Percentiles rank a stretch among this genome's conserved stretches.
Conservation (phyloP, 2,888 invertebrate genomes). For the Phyllotreta cruciferae region DNA sequence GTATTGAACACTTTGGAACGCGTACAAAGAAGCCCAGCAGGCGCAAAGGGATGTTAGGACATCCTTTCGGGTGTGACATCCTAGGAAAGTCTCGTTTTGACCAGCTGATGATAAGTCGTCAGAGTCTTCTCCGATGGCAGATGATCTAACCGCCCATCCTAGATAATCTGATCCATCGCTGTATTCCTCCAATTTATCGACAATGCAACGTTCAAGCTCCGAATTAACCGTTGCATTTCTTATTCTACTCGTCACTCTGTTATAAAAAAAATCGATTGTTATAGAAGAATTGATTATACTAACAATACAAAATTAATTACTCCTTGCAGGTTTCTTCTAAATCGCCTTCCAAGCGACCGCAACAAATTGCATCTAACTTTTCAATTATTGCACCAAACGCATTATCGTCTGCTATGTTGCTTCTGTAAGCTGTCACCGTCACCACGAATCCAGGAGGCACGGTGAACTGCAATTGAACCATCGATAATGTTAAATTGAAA, state of each 20-base stretch:
- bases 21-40: slow-evolving; percentile 86
- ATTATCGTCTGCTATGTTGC: slow-evolving; percentile 64
- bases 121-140: slow-evolving; percentile 80
- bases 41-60: slow-evolving; percentile 67
- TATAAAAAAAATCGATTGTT: too few relatives aligned
- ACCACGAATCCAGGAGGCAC: slow-evolving; percentile 78
- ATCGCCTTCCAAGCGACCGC: slow-evolving; percentile 60
- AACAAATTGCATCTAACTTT: slow-evolving; percentile 64
- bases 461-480: slow-evolving; percentile 57
- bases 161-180: slow-evolving; percentile 46
- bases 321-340: slow-evolving; percentile 64
- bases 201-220: slow-evolving; percentile 56
- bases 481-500: background rate
- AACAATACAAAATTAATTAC: too few relatives aligned
- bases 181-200: slow-evolving; percentile 37
- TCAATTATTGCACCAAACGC: slow-evolving; percentile 61
- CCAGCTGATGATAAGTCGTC: slow-evolving; percentile 83
- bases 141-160: slow-evolving; percentile 72
- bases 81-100: slow-evolving; percentile 81
- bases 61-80: slow-evolving; percentile 65
- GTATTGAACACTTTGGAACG: slow-evolving; percentile 79
- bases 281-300: too few relatives aligned
- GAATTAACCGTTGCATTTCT: slow-evolving; percentile 41
- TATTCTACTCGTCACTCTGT: slow-evolving; percentile 62
- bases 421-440: slow-evolving; percentile 68